phyloP scores from a whole-genome alignment of 1,140 invertebrate genomes.

The Atta colombica region DNA sequence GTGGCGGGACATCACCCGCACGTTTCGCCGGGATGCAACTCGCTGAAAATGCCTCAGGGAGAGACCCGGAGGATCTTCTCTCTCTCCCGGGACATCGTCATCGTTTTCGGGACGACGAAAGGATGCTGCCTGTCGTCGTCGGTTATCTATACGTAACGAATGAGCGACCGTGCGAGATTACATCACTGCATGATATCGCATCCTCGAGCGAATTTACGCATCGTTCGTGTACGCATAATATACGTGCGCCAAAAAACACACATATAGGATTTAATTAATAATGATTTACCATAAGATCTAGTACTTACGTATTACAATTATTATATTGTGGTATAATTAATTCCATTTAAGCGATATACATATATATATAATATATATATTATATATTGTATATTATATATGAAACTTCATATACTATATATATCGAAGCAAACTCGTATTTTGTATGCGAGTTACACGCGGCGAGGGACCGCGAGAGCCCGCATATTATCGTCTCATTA shows the following conservation, averaged over 20 bases:
- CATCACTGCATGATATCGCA: constrained; percentile 18
- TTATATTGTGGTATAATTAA: constrained; percentile 72
- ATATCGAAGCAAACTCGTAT: constrained; percentile 76
- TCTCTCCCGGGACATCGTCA: constrained; percentile 2
- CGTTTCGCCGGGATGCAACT: constrained; percentile 20
- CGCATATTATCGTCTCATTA: constrained; percentile 78
- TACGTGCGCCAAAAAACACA: neutral
- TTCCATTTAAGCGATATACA: constrained; percentile 75
- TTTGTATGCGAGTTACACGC: constrained; percentile 79
- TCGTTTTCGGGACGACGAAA: neutral
- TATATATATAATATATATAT: neutral
- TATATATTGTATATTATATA: neutral
- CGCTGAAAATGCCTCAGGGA: constrained; percentile 9
- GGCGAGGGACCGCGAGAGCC: constrained; percentile 53
- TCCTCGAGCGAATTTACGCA: constrained; percentile 10
- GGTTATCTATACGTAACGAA: constrained; percentile 16
- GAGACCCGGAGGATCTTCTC: neutral
- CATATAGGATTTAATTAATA: constrained; percentile 26
- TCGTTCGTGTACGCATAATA: constrained; percentile 30
- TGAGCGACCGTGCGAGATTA: constrained; percentile 23
- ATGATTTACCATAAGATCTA: constrained; percentile 47
- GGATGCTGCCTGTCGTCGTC: constrained; percentile 12
- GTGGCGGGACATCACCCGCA: neutral
- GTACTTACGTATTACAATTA: constrained; percentile 56
- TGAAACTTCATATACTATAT: neutral